These are phyloP conservation scores for Paracyclopina nana DNA, from an alignment of 1,140 invertebrate species.

Conservation along the genomic window DNA sequence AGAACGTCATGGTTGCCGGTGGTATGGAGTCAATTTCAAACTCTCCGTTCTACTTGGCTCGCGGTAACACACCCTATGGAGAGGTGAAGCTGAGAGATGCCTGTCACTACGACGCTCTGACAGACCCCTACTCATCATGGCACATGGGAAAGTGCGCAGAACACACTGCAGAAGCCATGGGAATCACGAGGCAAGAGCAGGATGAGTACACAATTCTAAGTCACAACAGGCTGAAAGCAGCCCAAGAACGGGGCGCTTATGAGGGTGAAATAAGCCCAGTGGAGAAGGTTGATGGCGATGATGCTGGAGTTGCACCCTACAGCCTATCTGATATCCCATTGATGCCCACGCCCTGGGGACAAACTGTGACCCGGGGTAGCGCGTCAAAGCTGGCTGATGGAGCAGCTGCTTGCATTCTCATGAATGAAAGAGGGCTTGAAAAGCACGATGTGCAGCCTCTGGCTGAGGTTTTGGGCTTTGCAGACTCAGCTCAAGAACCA, in stretches of 20 bases:
- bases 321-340: no score
- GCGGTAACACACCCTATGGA: slow-evolving; percentile 76
- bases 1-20: slow-evolving; percentile 73
- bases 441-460: slow-evolving; percentile 57
- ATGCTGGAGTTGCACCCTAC: no score
- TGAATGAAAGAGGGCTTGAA: no score
- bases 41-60: slow-evolving; percentile 78
- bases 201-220: slow-evolving; percentile 38
- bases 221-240: slow-evolving; percentile 66
- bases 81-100: slow-evolving; percentile 73
- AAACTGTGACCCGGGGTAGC: no score
- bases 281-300: not conserved
- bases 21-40: slow-evolving; percentile 72
- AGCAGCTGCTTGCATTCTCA: no score
- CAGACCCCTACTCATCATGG: slow-evolving; percentile 90
- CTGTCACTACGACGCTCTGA: slow-evolving; percentile 85
- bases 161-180: no score
- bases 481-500: slow-evolving; percentile 86
- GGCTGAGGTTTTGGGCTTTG: slow-evolving; percentile 69
- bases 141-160: slow-evolving; percentile 99
- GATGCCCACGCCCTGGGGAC: no score
- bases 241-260: slow-evolving; percentile 57
- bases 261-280: slow-evolving; percentile 70
- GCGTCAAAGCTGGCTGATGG: no score
- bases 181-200: no score